These are phyloP conservation scores for Nephila pilipes DNA, from an alignment of 1,140 invertebrate genomes.

Conservation along the genomic window DNA sequence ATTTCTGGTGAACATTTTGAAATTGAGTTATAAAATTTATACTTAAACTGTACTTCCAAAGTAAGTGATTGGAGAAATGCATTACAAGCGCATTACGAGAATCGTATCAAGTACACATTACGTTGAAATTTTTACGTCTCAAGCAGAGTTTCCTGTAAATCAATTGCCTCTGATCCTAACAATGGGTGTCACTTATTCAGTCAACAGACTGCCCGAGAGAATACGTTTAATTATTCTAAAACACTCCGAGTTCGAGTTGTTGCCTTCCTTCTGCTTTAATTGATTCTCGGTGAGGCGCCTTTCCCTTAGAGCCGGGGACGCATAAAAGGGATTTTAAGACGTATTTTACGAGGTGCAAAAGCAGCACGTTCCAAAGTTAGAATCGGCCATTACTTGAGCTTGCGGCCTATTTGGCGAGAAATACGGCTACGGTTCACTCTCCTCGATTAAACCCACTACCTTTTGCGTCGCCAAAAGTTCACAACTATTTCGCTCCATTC, in stretches of 20 bases:
- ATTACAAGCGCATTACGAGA: not conserved
- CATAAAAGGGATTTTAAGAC: slow-evolving; percentile 70
- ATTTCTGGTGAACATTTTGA: no score
- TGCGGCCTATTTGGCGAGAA: slow-evolving; percentile 64
- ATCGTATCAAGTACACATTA: not conserved
- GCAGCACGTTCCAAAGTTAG: slow-evolving; percentile 72
- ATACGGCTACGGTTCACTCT: slow-evolving; percentile 67
- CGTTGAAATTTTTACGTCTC: not conserved
- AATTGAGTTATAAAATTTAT: no score
- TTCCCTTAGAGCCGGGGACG: not conserved
- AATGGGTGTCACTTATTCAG: slow-evolving; percentile 40
- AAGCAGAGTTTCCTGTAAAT: not conserved
- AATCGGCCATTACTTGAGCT: slow-evolving; percentile 64
- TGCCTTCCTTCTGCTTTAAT: slow-evolving; percentile 60
- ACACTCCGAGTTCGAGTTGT: slow-evolving; percentile 70
- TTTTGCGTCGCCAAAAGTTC: slow-evolving; percentile 58
- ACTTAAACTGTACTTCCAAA: no score
- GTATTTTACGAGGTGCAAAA: slow-evolving; percentile 73
- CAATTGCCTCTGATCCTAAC: slow-evolving; percentile 20
- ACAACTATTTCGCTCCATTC: slow-evolving; percentile 34
- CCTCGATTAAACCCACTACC: slow-evolving; percentile 58
- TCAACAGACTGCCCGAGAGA: slow-evolving; percentile 31
- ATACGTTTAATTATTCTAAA: slow-evolving; percentile 76
- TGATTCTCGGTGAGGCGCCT: slow-evolving; percentile 57
- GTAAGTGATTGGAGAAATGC: not conserved